Evolutionary conservation across 2,113 vertebrate species (phyloP), one percentile per base, ranked within the genome.

Genomic region (Aphyosemion australe): DNA sequence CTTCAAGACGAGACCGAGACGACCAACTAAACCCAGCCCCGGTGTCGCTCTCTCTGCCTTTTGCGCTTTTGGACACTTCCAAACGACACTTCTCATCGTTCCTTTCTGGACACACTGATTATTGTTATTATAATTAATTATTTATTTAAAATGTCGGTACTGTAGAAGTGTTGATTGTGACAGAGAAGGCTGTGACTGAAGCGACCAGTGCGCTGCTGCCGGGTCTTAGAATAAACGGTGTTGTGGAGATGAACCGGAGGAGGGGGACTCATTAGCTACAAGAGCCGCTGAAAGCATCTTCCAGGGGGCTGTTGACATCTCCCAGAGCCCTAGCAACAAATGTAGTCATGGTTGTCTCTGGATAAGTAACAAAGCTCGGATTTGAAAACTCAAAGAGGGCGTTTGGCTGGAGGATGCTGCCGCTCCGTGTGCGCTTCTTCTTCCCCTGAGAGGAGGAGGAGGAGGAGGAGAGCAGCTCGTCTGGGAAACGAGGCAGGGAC

Each of bases 371-470:
- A 10, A 8, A n/a, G 42, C 45, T 26, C 21, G 32, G 12, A 2
- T 9, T 26, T 2, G n/a, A 50, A 34, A 41, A 39, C 41, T 48
- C 11, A 16, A 45, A 13, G 7, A 26, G 11, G 41, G 18, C 32
- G 26, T 72, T 60, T 55, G 4, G 45, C 60, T 34, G 5, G 10
- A 75, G 68, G 82, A 86, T 82, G 79, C 53, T 69, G 67, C 26
- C 26, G 26, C 72, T 72, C 15, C 66, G 56, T 59, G 51, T 26
- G 56, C 57, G 61, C 31, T 61, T 77, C 82, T 61, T 77, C 82
- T 78, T 71, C 69, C 76, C 76, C 76, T 56, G 76, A 81, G 79
- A 85, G 12, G 60, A 48, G 65, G 65, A 58, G 56, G 8, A 65
- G n/a, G n/a, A n/a, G n/a, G n/a, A 4, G 26, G 26, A 26, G 55